Conservation (phyloP, 2,113 vertebrate species). For the Ceratotherium simum region DNA sequence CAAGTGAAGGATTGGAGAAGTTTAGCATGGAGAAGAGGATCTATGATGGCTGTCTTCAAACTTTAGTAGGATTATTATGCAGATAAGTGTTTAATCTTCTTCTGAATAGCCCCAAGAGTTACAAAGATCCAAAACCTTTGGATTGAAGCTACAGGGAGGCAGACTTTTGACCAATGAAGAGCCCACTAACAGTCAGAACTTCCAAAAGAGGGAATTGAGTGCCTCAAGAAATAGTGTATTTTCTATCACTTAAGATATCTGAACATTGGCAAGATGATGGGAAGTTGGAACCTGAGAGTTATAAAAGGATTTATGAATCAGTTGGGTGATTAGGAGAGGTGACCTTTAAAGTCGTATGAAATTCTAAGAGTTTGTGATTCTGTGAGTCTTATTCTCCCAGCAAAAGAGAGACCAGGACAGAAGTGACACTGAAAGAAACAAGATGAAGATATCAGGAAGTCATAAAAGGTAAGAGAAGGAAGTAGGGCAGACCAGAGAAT, state of each 20-base stretch:
- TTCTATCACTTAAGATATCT: constrained; percentile 10
- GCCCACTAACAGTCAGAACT: neutral
- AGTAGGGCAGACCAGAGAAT: neutral
- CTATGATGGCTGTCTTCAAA: neutral
- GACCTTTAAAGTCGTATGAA: constrained; percentile 13
- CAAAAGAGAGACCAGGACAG: neutral
- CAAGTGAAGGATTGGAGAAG: neutral
- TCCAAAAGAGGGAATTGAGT: neutral
- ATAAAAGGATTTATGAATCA: constrained; percentile 32
- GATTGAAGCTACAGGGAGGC: neutral
- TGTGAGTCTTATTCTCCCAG: neutral
- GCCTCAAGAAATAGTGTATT: neutral
- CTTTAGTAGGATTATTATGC: neutral
- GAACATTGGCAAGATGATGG: neutral
- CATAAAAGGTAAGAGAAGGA: neutral
- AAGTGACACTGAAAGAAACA: neutral
- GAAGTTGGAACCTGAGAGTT: neutral
- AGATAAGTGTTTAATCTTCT: constrained; percentile 14
- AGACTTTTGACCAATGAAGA: constrained; percentile 14
- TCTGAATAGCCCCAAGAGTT: neutral
- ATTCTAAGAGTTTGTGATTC: neutral
- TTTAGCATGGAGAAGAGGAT: neutral
- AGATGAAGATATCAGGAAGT: neutral
- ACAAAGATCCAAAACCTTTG: neutral
- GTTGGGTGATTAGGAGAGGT: neutral